These are phyloP conservation scores for Hydroisotoma schaefferi DNA, from an alignment of 2,888 invertebrate species.

Conservation along the genomic window DNA sequence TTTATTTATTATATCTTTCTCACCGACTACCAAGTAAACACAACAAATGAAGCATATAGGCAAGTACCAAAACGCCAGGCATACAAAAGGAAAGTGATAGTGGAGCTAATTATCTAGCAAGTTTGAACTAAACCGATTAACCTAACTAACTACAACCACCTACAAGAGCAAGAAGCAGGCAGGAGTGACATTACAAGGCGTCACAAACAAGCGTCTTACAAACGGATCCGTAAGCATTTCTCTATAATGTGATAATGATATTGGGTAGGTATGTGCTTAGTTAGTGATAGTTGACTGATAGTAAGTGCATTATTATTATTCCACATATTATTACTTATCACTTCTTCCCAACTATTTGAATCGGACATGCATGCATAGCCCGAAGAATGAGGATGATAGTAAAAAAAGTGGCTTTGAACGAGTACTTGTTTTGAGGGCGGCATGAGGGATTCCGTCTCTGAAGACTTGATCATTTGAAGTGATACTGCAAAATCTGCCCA, in stretches of 20 bases:
- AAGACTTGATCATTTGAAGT: conserved; percentile 46
- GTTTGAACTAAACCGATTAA: conserved; percentile 45
- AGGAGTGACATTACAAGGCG: too few relatives aligned
- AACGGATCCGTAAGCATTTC: not conserved
- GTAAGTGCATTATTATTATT: too few relatives aligned
- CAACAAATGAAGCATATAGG: too few relatives aligned
- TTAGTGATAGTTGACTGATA: conserved; percentile 5
- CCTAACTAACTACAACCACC: conserved; percentile 15
- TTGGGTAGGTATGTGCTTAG: not conserved
- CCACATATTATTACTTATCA: too few relatives aligned
- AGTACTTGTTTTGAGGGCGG: conserved; percentile 40
- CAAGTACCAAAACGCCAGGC: too few relatives aligned
- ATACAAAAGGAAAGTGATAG: conserved; percentile 21
- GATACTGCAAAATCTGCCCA: conserved; percentile 49
- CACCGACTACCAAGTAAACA: too few relatives aligned
- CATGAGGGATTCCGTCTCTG: conserved; percentile 28
- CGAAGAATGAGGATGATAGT: too few relatives aligned
- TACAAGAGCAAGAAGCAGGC: not conserved
- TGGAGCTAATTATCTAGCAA: conserved; percentile 32
- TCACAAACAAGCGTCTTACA: not conserved
- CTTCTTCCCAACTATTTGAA: too few relatives aligned
- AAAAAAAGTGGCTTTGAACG: conserved; percentile 12
- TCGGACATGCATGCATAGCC: too few relatives aligned
- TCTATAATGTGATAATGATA: conserved; percentile 5
- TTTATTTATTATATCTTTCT: too few relatives aligned